Conservation (phyloP, 2,797 vertebrate species). For the Myoxocephalus aenaeus region DNA sequence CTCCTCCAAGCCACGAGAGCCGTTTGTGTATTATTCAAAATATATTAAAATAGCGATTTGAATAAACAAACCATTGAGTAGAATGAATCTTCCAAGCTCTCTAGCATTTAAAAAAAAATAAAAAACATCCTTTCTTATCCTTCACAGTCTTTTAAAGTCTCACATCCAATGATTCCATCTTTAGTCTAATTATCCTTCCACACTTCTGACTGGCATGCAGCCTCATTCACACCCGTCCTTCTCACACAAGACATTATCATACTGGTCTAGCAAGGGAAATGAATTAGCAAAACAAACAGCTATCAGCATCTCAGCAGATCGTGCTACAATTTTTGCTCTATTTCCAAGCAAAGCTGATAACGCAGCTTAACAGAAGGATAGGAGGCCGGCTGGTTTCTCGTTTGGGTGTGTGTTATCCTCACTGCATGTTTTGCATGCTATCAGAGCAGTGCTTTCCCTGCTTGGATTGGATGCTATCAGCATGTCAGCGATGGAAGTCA, state of each 20-base stretch:
- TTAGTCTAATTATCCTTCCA: not conserved
- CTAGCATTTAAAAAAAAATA: not conserved
- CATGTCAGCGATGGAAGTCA: conserved; percentile 47
- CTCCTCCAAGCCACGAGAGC: not conserved
- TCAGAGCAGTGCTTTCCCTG: conserved; percentile 37
- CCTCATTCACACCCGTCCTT: not conserved
- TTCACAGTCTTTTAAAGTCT: not conserved
- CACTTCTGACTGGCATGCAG: no score
- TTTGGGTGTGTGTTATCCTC: conserved; percentile 50
- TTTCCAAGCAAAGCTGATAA: conserved; percentile 62
- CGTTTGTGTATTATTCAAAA: not conserved
- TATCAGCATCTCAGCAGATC: conserved; percentile 38
- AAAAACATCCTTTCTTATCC: not conserved
- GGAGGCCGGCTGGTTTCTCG: conserved; percentile 39
- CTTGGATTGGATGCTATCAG: conserved; percentile 44
- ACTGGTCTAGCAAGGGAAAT: not conserved
- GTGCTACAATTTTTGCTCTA: conserved; percentile 57
- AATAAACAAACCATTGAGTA: not conserved
- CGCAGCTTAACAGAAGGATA: conserved; percentile 34
- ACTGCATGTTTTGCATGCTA: conserved; percentile 33
- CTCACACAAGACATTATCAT: conserved; percentile 19
- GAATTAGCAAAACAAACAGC: conserved; percentile 8
- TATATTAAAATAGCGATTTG: not conserved
- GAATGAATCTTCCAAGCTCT: not conserved
- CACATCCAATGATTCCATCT: not conserved